Evolutionary conservation across 2,797 vertebrate genomes (phyloP).

Genomic region (Xerus rutilus): DNA sequence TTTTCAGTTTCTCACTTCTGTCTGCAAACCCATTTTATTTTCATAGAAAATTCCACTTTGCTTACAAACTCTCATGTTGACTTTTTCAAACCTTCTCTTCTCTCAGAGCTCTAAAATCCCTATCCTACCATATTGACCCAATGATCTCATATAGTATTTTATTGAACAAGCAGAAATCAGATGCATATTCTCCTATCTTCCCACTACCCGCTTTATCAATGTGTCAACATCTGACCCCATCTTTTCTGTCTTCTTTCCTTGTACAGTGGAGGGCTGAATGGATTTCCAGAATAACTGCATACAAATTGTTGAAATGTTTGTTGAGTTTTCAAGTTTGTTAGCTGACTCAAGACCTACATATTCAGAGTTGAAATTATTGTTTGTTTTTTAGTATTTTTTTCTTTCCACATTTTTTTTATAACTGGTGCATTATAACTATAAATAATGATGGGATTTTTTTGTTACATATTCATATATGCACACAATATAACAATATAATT

Average conservation of each 20-base stretch:
- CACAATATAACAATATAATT: no score
- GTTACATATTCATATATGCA: no score
- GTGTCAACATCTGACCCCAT: neutral
- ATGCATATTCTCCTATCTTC: neutral
- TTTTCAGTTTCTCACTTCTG: constrained; percentile 3
- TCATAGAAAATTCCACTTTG: neutral
- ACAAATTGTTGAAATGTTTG: neutral
- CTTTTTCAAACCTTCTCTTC: neutral
- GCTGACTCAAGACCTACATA: neutral
- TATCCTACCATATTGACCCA: neutral
- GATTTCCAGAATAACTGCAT: neutral
- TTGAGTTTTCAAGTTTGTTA: neutral
- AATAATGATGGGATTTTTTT: no score
- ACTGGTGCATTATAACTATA: no score
- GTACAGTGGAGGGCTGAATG: neutral
- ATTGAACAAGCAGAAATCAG: neutral
- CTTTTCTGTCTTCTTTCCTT: constrained; percentile 1
- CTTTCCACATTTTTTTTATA: no score
- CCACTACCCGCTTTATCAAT: neutral
- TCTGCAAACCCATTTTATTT: neutral
- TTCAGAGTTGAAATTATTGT: constrained; percentile 5
- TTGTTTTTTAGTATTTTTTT: no score
- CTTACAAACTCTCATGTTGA: neutral
- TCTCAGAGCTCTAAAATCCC: neutral
- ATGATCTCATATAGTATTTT: neutral